Percentiles rank a stretch among this genome's conserved stretches.
These are phyloP conservation scores for Aplodontia rufa DNA, from an alignment of 2,113 vertebrate genomes.

Conservation along the genomic window DNA sequence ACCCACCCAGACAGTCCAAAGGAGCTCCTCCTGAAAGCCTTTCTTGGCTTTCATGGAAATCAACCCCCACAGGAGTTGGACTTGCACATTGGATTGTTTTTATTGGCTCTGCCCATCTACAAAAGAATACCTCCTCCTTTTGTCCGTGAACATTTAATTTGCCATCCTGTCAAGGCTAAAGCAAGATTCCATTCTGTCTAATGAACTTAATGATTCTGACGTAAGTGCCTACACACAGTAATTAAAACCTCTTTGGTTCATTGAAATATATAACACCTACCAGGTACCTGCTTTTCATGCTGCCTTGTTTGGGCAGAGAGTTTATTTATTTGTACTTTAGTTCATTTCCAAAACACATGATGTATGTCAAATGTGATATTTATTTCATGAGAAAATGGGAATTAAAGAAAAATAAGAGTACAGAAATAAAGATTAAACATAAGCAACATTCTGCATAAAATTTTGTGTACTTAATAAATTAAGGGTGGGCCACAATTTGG, in stretches of 20 bases:
- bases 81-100: conserved; percentile 10
- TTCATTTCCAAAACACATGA: conserved; percentile 26
- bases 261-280: conserved; percentile 16
- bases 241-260: conserved; percentile 48
- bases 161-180: conserved; percentile 23
- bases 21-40: neutral
- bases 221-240: conserved; percentile 54
- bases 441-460: neutral
- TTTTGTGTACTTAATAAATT: conserved; percentile 20
- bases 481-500: neutral
- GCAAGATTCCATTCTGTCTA: conserved; percentile 62
- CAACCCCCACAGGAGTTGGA: neutral
- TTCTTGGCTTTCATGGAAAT: neutral
- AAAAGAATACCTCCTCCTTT: conserved; percentile 35
- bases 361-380: neutral
- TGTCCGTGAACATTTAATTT: conserved; percentile 50
- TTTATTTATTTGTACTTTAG: neutral
- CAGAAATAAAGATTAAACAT: neutral
- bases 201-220: conserved; percentile 54
- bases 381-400: neutral
- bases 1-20: neutral
- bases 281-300: neutral
- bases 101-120: neutral
- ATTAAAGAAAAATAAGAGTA: neutral
- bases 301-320: conserved; percentile 62